Evolutionary conservation across 2,888 invertebrate genomes (phyloP).

Genomic region (Parelbella ahira): DNA sequence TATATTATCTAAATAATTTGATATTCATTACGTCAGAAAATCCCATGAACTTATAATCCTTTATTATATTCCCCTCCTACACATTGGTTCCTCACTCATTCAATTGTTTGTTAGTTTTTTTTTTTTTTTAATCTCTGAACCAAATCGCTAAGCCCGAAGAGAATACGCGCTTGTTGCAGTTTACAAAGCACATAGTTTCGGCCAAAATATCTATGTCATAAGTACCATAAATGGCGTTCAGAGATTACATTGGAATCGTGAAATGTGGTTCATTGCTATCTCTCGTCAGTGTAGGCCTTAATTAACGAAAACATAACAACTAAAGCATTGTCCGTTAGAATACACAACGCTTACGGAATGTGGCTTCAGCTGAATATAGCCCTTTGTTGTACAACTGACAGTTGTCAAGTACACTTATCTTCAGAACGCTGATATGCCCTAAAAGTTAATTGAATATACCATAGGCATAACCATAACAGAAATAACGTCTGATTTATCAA

Average conservation of each 20-base stretch:
- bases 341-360: slow-evolving; percentile 16
- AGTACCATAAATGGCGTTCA: slow-evolving; percentile 38
- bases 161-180: no score
- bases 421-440: slow-evolving; percentile 7
- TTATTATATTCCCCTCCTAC: no score
- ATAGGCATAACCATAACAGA: not conserved
- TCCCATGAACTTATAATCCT: no score
- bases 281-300: slow-evolving; percentile 35
- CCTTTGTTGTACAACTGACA: slow-evolving; percentile 9
- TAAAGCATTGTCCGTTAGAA: not conserved
- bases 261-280: slow-evolving; percentile 52
- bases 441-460: slow-evolving; percentile 8
- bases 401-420: slow-evolving; percentile 13
- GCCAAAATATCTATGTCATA: no score
- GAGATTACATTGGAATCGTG: slow-evolving; percentile 49
- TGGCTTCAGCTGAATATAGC: slow-evolving; percentile 6
- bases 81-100: no score
- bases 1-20: no score
- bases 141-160: no score
- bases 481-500: not conserved
- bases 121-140: no score
- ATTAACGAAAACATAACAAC: slow-evolving; percentile 33
- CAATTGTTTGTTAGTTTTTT: no score
- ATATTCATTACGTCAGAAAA: no score
- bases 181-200: no score